Conservation (phyloP, 2,888 invertebrate genomes). For the Crepidodera aurea region DNA sequence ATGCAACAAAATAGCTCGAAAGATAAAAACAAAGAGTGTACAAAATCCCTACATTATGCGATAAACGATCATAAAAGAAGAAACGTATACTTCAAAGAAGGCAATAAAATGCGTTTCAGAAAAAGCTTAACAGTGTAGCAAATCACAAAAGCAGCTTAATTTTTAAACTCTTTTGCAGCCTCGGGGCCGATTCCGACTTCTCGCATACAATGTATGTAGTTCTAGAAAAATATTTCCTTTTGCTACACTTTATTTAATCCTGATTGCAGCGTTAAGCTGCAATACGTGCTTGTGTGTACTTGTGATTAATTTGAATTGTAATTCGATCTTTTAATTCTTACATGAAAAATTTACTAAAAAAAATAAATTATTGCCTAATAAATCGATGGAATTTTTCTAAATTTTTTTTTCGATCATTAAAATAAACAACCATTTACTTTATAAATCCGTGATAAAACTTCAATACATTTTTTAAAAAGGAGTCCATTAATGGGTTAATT, state of each 20-base stretch:
- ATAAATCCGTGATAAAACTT: too few relatives aligned
- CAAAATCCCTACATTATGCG: background rate
- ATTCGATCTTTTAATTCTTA: too few relatives aligned
- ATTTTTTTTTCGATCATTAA: too few relatives aligned
- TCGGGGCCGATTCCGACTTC: slow-evolving; percentile 2
- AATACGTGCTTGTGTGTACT: background rate
- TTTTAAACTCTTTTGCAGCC: slow-evolving; percentile 17
- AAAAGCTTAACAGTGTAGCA: slow-evolving; percentile 18
- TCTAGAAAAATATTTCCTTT: slow-evolving; percentile 2
- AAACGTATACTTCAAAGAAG: slow-evolving; percentile 13
- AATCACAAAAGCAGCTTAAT: slow-evolving; percentile 21
- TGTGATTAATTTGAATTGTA: background rate
- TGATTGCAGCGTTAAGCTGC: background rate
- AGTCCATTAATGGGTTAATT: too few relatives aligned
- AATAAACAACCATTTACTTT: too few relatives aligned
- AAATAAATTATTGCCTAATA: too few relatives aligned
- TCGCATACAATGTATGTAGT: slow-evolving; percentile 28
- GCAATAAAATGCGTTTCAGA: slow-evolving; percentile 22
- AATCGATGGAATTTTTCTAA: too few relatives aligned
- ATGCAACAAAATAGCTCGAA: too few relatives aligned
- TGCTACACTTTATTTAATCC: slow-evolving; percentile 4
- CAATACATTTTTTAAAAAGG: too few relatives aligned
- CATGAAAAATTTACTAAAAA: too few relatives aligned
- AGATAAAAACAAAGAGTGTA: too few relatives aligned
- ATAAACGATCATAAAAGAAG: slow-evolving; percentile 14